phyloP scores from a whole-genome alignment of 2,888 invertebrate genomes.

The Gibbula magus region DNA sequence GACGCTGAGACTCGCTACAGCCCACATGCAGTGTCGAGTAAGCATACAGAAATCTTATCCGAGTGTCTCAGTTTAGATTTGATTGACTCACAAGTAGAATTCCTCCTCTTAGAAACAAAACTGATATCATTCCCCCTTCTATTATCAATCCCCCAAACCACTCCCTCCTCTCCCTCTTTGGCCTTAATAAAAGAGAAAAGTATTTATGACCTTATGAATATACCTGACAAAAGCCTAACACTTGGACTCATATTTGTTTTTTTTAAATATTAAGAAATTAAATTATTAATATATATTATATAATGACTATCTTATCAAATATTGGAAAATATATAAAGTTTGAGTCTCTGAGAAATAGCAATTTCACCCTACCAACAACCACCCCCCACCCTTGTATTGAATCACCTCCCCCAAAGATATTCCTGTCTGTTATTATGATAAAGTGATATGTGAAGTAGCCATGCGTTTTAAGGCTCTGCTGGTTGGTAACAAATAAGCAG shows the following conservation, averaged over 20 bases:
- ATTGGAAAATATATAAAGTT: too few species aligned
- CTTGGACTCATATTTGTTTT: too few species aligned
- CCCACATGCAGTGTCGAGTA: background rate
- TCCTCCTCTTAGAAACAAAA: background rate
- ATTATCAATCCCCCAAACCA: background rate
- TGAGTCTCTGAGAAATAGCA: too few species aligned
- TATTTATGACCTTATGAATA: too few species aligned
- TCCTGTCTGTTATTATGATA: background rate
- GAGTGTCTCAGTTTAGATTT: background rate
- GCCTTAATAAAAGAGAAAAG: too few species aligned
- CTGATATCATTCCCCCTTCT: background rate
- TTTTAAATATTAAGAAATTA: too few species aligned
- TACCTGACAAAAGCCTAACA: too few species aligned
- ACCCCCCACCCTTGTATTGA: background rate
- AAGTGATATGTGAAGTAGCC: conserved; percentile 8
- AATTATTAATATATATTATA: too few species aligned
- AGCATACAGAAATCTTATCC: background rate
- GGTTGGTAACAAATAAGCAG: background rate
- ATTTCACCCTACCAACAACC: background rate
- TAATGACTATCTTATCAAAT: too few species aligned
- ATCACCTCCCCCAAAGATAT: too few species aligned
- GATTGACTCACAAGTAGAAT: background rate
- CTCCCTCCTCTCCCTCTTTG: background rate
- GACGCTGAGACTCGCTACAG: background rate
- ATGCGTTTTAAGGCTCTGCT: background rate